Base-by-base conservation (phyloP, 2,888 invertebrate genomes). In the Xanthorhoe spadicearia region DNA sequence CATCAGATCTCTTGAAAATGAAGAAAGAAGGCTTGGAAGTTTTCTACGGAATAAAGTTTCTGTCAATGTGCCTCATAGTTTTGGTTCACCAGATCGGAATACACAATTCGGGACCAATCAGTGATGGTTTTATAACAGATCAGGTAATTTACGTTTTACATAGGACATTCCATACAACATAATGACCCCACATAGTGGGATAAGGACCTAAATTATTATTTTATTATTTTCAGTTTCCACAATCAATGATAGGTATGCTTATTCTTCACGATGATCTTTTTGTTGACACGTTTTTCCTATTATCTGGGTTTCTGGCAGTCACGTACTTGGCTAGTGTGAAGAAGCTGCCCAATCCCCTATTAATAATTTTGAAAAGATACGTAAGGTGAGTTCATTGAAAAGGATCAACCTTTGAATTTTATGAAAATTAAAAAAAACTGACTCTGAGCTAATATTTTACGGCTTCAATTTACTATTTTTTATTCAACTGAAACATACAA, bases 261-360 rank as follows among this genome's bases (percentile, higher is more conserved):
- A 77, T 95, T 0, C 89, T 95, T 13, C 95, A 95, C 76, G 93
- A 94, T 32, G 95, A 95, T 74, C 82, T 95, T 0, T 93, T 95
- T 51, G 95, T 95, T 38, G 95, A 95, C 74, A 93, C 95, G 0
- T 95, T 95, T 82, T 95, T 95, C 77, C 77, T 95, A 9, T 75
- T 95, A 2, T 94, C 95, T 54, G 95, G 95, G 0, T 89, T 95
- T 60, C 83, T 95, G 6, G 93, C 94, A 0, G 88, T 93, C 0
- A 92, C 91, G 18, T 86, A 85, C 15, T 70, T 95, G 1, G 79
- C 92, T 0, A 88, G 81, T 13, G 70, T 82, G 0, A 85, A 86
- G 62, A 80, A 57, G 1, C 15, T 87, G 0, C 87, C 88, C 0
- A 94, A 94, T 74, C 90, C 94, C 0, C 77, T 92, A 1, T 76